Conservation (phyloP, 2,113 vertebrate species). For the Hemiscyllium ocellatum region DNA sequence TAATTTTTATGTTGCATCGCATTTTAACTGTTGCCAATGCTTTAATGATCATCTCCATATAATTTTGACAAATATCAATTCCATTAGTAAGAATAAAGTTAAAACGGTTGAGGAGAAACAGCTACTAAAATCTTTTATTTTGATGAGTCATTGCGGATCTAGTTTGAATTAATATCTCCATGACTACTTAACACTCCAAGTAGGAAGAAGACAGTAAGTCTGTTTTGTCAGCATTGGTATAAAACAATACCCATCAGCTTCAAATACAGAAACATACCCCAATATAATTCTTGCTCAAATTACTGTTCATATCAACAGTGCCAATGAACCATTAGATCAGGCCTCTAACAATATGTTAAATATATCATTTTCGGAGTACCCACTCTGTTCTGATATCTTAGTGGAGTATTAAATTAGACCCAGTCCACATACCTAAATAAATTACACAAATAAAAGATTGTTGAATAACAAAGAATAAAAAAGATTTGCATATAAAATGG, state of each 20-base stretch:
- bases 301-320: not conserved
- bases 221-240: not conserved
- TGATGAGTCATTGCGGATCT: not conserved
- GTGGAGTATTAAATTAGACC: slow-evolving; percentile 19
- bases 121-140: slow-evolving; percentile 2
- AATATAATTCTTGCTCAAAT: not conserved
- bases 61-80: not conserved
- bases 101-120: not conserved
- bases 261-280: not conserved
- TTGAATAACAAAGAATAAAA: not conserved
- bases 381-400: not conserved
- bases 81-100: not conserved
- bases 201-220: not conserved
- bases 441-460: not conserved
- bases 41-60: not conserved
- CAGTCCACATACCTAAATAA: not conserved
- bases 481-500: not conserved
- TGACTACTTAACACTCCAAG: not conserved
- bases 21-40: not conserved
- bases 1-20: not conserved
- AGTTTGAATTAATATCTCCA: not conserved
- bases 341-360: not conserved
- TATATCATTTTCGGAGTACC: not conserved
- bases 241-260: not conserved
- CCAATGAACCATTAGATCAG: not conserved